Evolutionary conservation across 2,113 vertebrate genomes (phyloP).

Genomic region (Todiramphus saurophagus): DNA sequence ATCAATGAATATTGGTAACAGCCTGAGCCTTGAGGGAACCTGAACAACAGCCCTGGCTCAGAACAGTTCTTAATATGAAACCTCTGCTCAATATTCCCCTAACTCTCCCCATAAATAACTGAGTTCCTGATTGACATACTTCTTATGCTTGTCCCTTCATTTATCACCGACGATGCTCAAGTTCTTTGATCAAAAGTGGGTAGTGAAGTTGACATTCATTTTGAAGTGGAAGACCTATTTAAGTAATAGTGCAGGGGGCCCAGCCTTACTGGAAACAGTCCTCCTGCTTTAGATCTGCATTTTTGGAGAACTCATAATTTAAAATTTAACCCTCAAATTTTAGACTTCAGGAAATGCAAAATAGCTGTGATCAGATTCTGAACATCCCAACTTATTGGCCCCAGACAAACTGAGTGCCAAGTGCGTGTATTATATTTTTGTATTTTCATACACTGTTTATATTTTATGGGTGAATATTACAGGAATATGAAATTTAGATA

Average conservation of each 20-base stretch:
- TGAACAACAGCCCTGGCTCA: background rate
- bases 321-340: background rate
- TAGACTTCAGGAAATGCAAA: background rate
- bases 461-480: background rate
- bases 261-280: background rate
- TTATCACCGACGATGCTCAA: background rate
- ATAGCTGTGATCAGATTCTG: background rate
- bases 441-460: background rate
- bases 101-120: background rate
- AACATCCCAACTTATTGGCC: background rate
- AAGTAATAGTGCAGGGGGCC: background rate
- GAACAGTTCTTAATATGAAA: background rate
- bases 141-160: background rate
- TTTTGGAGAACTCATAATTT: background rate
- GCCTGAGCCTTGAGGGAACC: background rate
- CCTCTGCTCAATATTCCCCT: background rate
- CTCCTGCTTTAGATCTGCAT: background rate
- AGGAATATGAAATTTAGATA: background rate
- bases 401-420: background rate
- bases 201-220: background rate
- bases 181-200: background rate
- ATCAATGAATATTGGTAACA: background rate
- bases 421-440: background rate
- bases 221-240: background rate
- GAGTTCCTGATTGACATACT: background rate